A percentile compares a stretch with the other conserved stretches of the same genome.
phyloP scores from a whole-genome alignment of 2,888 invertebrate species.

The Nephrocerus scutellatus region DNA sequence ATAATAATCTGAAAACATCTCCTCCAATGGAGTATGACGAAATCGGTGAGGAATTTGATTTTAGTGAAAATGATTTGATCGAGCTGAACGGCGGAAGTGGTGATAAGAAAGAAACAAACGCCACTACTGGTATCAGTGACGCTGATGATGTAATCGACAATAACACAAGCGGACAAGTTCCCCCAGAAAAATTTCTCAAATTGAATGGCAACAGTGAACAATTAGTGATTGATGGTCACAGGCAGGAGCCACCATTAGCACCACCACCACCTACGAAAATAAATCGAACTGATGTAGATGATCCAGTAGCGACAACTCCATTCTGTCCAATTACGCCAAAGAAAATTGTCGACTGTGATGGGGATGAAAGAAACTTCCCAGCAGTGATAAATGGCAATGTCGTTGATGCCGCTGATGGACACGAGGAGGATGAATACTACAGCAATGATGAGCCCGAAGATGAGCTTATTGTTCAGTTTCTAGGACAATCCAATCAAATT shows the following conservation, averaged over 20 bases:
- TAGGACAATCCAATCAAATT: constrained; percentile 41
- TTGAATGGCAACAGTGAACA: no score
- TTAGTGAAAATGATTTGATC: constrained; percentile 35
- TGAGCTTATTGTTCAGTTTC: constrained; percentile 38
- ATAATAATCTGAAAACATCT: constrained; percentile 15
- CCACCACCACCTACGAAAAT: constrained; percentile 6
- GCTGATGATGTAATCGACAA: neutral
- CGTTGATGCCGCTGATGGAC: constrained; percentile 12
- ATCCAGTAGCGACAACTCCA: constrained; percentile 12
- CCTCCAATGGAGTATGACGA: constrained; percentile 31
- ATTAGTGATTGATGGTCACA: no score
- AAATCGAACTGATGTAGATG: constrained; percentile 12
- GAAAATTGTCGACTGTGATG: constrained; percentile 21
- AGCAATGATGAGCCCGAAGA: constrained; percentile 30
- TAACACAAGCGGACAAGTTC: no score
- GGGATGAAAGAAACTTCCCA: constrained; percentile 1
- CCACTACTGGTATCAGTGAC: neutral
- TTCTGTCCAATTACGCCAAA: constrained; percentile 26
- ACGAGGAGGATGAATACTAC: constrained; percentile 24
- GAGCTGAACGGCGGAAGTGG: constrained; percentile 24
- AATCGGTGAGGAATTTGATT: constrained; percentile 38
- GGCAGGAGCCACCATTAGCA: neutral
- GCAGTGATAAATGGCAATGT: neutral
- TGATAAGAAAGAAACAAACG: constrained; percentile 2
- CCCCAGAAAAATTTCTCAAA: no score